These are phyloP conservation scores for Gortyna flavago DNA, from an alignment of 2,888 invertebrate species.

Conservation along the genomic window DNA sequence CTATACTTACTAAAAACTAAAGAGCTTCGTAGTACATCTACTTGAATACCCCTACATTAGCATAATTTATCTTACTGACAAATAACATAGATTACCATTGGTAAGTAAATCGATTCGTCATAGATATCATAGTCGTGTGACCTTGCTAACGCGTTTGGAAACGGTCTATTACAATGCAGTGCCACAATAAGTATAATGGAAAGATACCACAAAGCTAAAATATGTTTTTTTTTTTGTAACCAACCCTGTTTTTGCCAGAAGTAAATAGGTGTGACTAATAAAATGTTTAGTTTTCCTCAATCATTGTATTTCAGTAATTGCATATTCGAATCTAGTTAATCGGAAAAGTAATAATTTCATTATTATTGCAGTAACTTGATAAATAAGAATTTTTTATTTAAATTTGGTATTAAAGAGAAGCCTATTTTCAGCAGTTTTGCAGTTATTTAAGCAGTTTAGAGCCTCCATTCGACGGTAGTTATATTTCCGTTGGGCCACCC, in stretches of 20 bases:
- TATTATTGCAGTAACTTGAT: background rate
- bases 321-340: slow-evolving; percentile 6
- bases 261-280: slow-evolving; percentile 46
- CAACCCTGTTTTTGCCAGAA: slow-evolving; percentile 39
- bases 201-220: slow-evolving; percentile 30
- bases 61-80: background rate
- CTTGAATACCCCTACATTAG: background rate
- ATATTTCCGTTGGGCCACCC: background rate
- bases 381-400: background rate
- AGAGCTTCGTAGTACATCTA: background rate
- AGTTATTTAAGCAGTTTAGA: background rate
- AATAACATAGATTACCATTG: background rate
- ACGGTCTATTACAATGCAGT: background rate
- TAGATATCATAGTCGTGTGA: background rate
- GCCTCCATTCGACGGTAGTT: background rate
- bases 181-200: slow-evolving; percentile 9
- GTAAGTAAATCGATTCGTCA: background rate
- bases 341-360: slow-evolving; percentile 22
- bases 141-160: slow-evolving; percentile 23
- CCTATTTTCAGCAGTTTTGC: background rate
- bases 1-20: background rate
- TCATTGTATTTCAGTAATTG: slow-evolving; percentile 21
- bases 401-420: background rate
- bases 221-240: slow-evolving; percentile 29
- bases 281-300: slow-evolving; percentile 48